These are phyloP conservation scores for Cossypha caffra DNA, from an alignment of 2,797 vertebrate genomes.

Conservation along the genomic window DNA sequence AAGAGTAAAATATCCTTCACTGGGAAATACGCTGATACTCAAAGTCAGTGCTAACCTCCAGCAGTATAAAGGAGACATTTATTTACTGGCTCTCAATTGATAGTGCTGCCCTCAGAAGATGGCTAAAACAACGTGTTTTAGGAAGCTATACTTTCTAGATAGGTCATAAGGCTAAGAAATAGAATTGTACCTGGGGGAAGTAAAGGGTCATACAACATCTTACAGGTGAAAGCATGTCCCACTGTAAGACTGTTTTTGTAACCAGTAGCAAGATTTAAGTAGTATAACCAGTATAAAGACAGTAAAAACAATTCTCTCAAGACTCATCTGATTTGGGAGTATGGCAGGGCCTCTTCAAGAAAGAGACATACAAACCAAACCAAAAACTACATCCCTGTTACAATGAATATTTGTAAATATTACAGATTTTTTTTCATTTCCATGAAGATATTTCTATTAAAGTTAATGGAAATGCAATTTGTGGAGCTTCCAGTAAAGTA, in stretches of 20 bases:
- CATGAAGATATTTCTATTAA: neutral
- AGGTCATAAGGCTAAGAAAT: neutral
- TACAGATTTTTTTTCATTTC: accelerated
- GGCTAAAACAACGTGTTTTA: neutral
- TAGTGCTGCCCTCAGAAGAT: neutral
- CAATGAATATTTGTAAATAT: neutral
- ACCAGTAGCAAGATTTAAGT: neutral
- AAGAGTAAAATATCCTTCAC: neutral
- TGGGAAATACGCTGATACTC: accelerated
- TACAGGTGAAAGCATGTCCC: accelerated
- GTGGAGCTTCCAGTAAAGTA: neutral
- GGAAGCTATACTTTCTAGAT: neutral
- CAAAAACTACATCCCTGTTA: neutral
- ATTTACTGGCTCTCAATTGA: neutral
- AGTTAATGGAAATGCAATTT: neutral
- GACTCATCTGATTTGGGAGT: neutral
- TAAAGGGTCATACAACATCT: neutral
- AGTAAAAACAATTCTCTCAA: neutral
- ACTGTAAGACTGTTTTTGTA: neutral
- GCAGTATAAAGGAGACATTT: neutral
- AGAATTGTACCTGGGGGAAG: neutral
- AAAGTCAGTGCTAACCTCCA: neutral
- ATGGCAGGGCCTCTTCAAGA: neutral
- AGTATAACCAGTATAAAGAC: neutral
- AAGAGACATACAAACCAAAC: neutral